These are phyloP conservation scores for Peucedramus taeniatus DNA, from an alignment of 2,113 vertebrate genomes.

Conservation along the genomic window DNA sequence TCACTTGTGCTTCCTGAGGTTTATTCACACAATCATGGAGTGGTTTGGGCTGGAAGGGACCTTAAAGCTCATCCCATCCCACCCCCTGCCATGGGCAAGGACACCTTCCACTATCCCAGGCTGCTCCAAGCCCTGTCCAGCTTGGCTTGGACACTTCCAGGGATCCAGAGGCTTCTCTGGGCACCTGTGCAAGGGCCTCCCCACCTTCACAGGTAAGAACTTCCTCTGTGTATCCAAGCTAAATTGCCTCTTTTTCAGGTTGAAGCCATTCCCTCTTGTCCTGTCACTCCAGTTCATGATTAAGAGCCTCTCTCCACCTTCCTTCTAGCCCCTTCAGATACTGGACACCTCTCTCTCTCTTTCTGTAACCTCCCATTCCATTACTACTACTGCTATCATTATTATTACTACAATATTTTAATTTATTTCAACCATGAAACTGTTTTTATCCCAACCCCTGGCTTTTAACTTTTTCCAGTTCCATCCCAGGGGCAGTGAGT, in stretches of 20 bases:
- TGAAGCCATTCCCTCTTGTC: not conserved
- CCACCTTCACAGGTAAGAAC: not conserved
- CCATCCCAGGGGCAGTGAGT: rapidly evolving
- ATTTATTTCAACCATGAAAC: not conserved
- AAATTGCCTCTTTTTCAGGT: not conserved
- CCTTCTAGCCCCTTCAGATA: not conserved
- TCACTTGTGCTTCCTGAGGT: not conserved
- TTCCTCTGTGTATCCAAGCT: not conserved
- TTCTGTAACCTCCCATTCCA: not conserved
- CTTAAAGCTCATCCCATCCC: not conserved
- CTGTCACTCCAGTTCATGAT: not conserved
- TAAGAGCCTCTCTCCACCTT: not conserved
- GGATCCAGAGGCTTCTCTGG: not conserved
- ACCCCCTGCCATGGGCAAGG: not conserved
- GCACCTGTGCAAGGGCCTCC: not conserved
- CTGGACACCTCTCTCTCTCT: not conserved
- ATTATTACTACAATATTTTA: not conserved
- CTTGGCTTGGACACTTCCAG: not conserved
- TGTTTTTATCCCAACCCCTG: not conserved
- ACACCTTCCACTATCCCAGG: not conserved
- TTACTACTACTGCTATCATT: not conserved
- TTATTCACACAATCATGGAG: not conserved
- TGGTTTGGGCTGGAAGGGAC: not conserved
- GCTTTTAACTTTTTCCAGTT: not conserved
- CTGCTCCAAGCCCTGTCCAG: rapidly evolving